phyloP scores from a whole-genome alignment of 2,888 invertebrate species.

The Palloptera scutellata region DNA sequence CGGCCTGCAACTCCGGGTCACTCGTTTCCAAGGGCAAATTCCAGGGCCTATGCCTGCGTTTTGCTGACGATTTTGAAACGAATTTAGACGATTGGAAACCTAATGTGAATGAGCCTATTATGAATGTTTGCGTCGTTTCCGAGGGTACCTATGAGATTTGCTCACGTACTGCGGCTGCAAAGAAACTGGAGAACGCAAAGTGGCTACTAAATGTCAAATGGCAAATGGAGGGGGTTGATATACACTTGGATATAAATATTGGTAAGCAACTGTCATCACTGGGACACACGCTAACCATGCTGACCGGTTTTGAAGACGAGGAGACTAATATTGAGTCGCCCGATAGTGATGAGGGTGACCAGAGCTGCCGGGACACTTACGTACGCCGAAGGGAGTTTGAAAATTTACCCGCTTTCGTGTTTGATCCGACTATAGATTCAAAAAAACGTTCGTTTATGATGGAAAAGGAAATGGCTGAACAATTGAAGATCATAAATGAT shows the following conservation, averaged over 20 bases:
- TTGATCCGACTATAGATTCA: conserved; percentile 81
- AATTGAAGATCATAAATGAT: conserved; percentile 94
- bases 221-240: conserved; percentile 99
- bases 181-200: conserved; percentile 90
- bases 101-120: conserved; percentile 79
- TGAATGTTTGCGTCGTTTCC: conserved; percentile 96
- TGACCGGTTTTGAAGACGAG: conserved; percentile 91
- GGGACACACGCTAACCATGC: conserved; percentile 93
- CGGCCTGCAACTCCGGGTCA: conserved; percentile 93
- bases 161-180: conserved; percentile 83
- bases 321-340: conserved; percentile 72
- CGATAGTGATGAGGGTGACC: conserved; percentile 81
- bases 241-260: conserved; percentile 93
- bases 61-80: conserved; percentile 97
- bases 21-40: conserved; percentile 93
- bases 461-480: conserved; percentile 97
- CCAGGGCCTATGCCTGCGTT: conserved; percentile 89
- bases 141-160: conserved; percentile 97
- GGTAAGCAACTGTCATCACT: conserved; percentile 94
- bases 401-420: conserved; percentile 82
- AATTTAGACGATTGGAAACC: conserved; percentile 98
- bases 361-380: conserved; percentile 68
- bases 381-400: conserved; percentile 74
- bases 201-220: conserved; percentile 98
- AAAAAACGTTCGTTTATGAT: conserved; percentile 89